Evolutionary conservation across 2,113 vertebrate species (phyloP), one percentile per base, ranked within the genome.

Genomic region (Astur gentilis): DNA sequence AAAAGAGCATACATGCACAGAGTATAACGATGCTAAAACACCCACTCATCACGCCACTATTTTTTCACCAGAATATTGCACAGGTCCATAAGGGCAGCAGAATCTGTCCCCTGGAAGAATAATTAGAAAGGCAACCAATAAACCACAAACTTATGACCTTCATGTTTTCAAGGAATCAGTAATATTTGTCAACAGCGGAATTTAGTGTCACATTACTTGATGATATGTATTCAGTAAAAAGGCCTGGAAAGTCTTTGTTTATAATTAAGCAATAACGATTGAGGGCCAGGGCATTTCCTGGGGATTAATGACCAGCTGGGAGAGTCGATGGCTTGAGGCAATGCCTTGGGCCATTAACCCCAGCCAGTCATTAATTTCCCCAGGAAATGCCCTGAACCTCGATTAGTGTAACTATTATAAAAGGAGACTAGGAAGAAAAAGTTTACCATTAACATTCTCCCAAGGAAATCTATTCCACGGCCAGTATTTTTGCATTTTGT

Each of bases 251-350:
- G 84, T n/a, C 92, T 91, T 92, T 93, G 92, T 95, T 97, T 98
- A 96, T 96, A 96, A 97, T 96, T 95, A 97, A 97, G 95, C 95
- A 96, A 77, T 95, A 95, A 93, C 9, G 77, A 97, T 89, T 66
- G 81, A 96, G 61, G 78, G 42, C 66, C 83, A 69, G 81, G 87
- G 93, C 83, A 98, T 95, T 97, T 98, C 95, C 96, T 97, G 92
- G 50, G 92, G 83, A 96, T 97, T 97, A 97, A 97, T 96, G 96
- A 95, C 95, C 1, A 4, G 80, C 79, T 91, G 71, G 82, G 83
- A 95, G 64, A 97, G 83, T 32, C 50, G 60, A 96, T 71, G 83
- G 55, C 66, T 75, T 90, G 34, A 83, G 94, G 95, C 91, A 93
- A 42, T 85, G 91, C 97, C 90, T 93, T 11, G 70, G 95, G 95